A percentile compares a stretch with the other conserved stretches of the same genome.
phyloP scores from a whole-genome alignment of 2,113 vertebrate species.

The Sclerurus mexicanus region DNA sequence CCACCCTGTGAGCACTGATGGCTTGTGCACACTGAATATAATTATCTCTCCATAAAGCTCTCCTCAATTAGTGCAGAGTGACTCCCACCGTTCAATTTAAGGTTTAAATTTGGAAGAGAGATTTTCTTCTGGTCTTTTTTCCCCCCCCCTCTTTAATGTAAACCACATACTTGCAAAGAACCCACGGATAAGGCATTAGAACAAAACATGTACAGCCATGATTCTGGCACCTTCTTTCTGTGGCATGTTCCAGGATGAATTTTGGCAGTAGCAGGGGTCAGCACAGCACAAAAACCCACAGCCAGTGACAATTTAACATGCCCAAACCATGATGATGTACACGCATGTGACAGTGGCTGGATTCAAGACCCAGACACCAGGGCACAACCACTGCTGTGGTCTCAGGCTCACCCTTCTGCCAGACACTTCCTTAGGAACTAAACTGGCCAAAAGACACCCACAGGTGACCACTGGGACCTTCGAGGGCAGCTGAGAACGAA shows the following conservation, averaged over 20 bases:
- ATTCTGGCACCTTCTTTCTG: neutral
- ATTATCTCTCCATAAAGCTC: conserved; percentile 11
- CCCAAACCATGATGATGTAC: rapidly evolving
- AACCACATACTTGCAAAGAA: neutral
- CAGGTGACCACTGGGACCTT: neutral
- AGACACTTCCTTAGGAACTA: neutral
- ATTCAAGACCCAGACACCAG: neutral
- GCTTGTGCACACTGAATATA: neutral
- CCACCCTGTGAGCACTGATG: conserved; percentile 16
- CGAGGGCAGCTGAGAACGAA: neutral
- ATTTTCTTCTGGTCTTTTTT: neutral
- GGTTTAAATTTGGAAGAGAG: conserved; percentile 13
- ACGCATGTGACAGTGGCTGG: neutral
- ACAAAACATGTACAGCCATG: neutral
- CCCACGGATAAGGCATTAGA: neutral
- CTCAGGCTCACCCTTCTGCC: neutral
- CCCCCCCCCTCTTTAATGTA: neutral
- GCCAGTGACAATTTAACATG: neutral
- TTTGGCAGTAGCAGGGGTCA: neutral
- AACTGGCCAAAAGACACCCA: neutral
- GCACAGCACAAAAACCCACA: neutral
- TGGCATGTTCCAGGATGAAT: neutral
- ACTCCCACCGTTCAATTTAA: conserved; percentile 20
- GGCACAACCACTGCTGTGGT: neutral
- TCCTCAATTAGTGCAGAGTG: neutral